Base-by-base conservation (phyloP, 2,797 vertebrate species). In the Brotula barbata region DNA sequence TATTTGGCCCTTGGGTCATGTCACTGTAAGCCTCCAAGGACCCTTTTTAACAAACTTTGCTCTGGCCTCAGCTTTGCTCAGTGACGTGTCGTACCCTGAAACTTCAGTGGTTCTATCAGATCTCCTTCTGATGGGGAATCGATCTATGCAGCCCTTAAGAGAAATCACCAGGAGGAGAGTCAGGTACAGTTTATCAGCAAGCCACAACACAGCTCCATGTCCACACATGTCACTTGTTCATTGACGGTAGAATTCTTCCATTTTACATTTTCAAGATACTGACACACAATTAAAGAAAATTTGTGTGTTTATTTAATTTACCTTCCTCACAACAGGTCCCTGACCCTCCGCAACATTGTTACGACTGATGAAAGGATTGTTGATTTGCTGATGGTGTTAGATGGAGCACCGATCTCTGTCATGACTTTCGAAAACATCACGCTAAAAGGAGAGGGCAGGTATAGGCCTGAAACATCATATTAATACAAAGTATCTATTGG, bases 1-100 rank as follows among this genome's bases (percentile, higher is more conserved):
- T 0, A 19, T 86, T 17, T 88, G 86, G 86, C 86, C 86, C 0
- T 9, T 88, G 43, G 82, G 76, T 63, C 41, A 3, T 0, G 74
- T 85, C 45, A 67, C 60, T 2, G 7, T 88, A 46, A 73, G 60
- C 10, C 79, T 88, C 20, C 61, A 25, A 0, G 9, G 63, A 3
- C 59, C 79, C 0, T 69, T 87, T 55, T 10, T 73, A 2, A 48
- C 2, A 2, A 28, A 84, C 5, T 0, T 0, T 0, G 0, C 60
- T 2, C 28, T 88, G 28, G 82, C 65, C 1, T 62, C 64, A 0
- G 25, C 60, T 3, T 5, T 88, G 50, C 64, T 88, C 1, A 0
- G 2, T 0, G 83, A 88, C 2, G 64, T 88, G 7, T 65, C 82
- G 0, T 74, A 80, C 28, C 83, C 86, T 0, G 77, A 88, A 34